Base-by-base conservation (phyloP, 2,113 vertebrate genomes). In the Dicentrarchus labrax region DNA sequence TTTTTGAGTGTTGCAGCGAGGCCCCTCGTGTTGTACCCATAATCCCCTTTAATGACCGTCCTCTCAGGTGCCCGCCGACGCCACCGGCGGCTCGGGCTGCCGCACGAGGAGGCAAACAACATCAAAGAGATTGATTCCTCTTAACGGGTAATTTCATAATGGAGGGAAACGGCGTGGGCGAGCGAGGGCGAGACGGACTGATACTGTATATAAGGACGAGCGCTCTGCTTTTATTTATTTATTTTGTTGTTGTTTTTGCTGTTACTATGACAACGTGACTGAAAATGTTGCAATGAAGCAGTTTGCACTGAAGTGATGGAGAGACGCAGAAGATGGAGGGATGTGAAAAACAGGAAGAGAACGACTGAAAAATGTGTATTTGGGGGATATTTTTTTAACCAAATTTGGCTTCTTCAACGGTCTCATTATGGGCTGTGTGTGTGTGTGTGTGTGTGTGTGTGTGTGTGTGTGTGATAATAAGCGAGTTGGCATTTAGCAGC, bases 131-230 rank as follows among this genome's bases (percentile, higher is more conserved):
- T 22, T 70, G 74, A 59, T 82, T 77, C 38, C 7, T 45, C 80
- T 39, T 83, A 85, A 86, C 72, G 76, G 72, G 39, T 41, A 69
- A 65, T 83, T 81, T 86, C 80, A 71, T 67, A 73, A 80, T 71
- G 73, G 78, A 62, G 41, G 64, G 74, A 13, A 57, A 57, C 72
- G 24, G 47, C 21, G 60, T 45, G 81, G 69, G 62, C 15, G 39
- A 75, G 71, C 30, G 8, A 36, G 6, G 45, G 1, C 19, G 47
- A 4, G 48, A 43, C 24, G 43, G 50, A 72, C 72, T 19, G 8
- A 12, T 41, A 2, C 22, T 0, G 47, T 9, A 21, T 1, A 45
- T 45, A 0, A 6, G 48, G 41, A 2, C 0, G 3, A 48, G 16
- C 2, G 19, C 36, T 56, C 1, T 16, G 2, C 19, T 2, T 56